These are phyloP conservation scores for Hyperoodon ampullatus DNA, from an alignment of 2,113 vertebrate species.

Conservation along the genomic window DNA sequence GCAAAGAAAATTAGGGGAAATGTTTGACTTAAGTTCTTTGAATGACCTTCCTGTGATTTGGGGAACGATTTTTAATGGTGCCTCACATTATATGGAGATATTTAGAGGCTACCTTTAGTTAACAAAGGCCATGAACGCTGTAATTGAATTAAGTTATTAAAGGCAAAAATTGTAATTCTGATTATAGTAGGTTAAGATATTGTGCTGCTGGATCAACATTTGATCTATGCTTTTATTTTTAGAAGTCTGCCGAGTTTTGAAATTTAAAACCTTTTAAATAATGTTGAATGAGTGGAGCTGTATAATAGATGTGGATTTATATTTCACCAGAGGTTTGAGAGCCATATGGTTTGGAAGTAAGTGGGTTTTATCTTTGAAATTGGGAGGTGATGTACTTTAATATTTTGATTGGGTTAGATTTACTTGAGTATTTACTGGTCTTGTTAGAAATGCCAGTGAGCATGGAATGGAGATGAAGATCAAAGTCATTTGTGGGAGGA, in stretches of 20 bases:
- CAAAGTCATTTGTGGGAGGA: neutral
- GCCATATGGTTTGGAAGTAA: slow-evolving; percentile 27
- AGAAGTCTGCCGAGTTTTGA: slow-evolving; percentile 56
- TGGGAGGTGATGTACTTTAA: slow-evolving; percentile 13
- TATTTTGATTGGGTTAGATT: slow-evolving; percentile 40
- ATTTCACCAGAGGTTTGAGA: slow-evolving; percentile 60
- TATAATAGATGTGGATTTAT: slow-evolving; percentile 46
- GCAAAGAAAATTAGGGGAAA: slow-evolving; percentile 33
- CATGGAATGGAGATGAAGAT: neutral
- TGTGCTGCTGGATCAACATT: slow-evolving; percentile 20
- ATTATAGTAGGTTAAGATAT: neutral
- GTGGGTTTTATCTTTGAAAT: slow-evolving; percentile 48
- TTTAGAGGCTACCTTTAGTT: slow-evolving; percentile 45
- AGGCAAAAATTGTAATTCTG: slow-evolving; percentile 30
- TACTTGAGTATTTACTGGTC: neutral
- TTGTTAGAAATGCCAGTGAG: neutral
- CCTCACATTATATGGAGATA: neutral
- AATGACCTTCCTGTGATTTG: slow-evolving; percentile 32
- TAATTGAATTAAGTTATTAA: slow-evolving; percentile 51
- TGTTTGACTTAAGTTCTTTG: slow-evolving; percentile 7
- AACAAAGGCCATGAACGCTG: neutral
- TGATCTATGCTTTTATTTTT: slow-evolving; percentile 61
- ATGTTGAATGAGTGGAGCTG: neutral
- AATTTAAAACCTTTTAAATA: slow-evolving; percentile 58
- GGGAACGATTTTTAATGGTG: slow-evolving; percentile 30